These are phyloP conservation scores for Monarcha castaneiventris DNA, from an alignment of 2,113 vertebrate species.

Conservation along the genomic window DNA sequence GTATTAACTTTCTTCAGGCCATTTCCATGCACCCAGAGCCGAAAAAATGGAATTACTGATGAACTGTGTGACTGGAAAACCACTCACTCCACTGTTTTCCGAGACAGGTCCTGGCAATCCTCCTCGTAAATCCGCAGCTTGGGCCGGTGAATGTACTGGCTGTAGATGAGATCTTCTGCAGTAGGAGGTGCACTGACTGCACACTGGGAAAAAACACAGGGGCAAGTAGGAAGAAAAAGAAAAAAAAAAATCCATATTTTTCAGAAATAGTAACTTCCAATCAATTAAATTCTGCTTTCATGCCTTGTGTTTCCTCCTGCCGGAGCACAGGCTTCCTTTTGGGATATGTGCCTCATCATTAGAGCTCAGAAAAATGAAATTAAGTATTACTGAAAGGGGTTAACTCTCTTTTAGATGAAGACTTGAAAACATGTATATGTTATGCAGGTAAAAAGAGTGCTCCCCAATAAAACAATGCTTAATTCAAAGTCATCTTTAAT, in stretches of 20 bases:
- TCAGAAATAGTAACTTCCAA: background rate
- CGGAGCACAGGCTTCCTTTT: background rate
- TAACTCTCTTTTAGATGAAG: background rate
- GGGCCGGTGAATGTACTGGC: slow-evolving; percentile 80
- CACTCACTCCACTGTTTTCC: slow-evolving; percentile 81
- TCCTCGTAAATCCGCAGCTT: slow-evolving; percentile 84
- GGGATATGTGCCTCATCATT: background rate
- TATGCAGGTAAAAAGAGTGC: background rate
- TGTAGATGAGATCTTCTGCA: slow-evolving; percentile 76
- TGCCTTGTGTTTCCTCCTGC: rapidly evolving
- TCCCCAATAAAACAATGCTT: background rate
- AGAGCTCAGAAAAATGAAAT: background rate
- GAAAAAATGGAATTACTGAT: background rate
- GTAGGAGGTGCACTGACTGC: slow-evolving; percentile 55
- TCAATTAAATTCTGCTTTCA: background rate
- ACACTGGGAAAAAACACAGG: slow-evolving; percentile 68
- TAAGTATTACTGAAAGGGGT: background rate
- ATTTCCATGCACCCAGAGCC: background rate
- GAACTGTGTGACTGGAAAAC: background rate
- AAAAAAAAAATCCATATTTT: background rate
- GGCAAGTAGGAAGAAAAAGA: background rate
- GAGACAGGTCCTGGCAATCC: slow-evolving; percentile 76
- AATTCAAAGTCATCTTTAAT: background rate
- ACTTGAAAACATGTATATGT: rapidly evolving
- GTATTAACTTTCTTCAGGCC: background rate